Evolutionary conservation across 1,140 invertebrate species (phyloP).

Genomic region (Penaeus chinensis): DNA sequence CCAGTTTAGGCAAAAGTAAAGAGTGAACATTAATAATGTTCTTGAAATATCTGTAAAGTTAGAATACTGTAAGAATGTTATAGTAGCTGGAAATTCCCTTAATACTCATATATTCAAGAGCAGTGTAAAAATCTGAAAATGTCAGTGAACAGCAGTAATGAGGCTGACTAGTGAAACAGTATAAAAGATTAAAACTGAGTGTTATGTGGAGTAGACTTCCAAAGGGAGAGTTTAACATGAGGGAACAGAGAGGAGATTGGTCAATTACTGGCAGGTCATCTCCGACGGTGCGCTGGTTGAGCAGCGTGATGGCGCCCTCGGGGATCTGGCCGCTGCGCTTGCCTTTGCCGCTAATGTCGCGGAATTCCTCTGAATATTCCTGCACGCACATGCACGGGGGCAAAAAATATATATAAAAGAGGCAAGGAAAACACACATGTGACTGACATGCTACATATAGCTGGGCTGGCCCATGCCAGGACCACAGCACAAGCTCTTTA

Average conservation of each 20-base stretch:
- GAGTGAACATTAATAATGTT: too few relatives aligned
- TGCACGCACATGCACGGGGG: slow-evolving; percentile 69
- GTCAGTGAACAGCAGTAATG: too few relatives aligned
- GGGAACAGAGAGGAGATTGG: slow-evolving; percentile 68
- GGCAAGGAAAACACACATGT: slow-evolving; percentile 5
- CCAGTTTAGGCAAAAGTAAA: too few relatives aligned
- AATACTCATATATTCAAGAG: too few relatives aligned
- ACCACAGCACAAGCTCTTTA: too few relatives aligned
- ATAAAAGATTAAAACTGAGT: not conserved
- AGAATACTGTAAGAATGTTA: too few relatives aligned
- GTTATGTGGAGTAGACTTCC: not conserved
- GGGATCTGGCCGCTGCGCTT: slow-evolving; percentile 84
- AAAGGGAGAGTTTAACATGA: slow-evolving; percentile 15
- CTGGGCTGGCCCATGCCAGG: too few relatives aligned
- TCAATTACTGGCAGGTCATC: slow-evolving; percentile 92
- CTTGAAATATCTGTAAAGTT: too few relatives aligned
- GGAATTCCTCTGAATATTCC: slow-evolving; percentile 97
- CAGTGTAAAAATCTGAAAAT: too few relatives aligned
- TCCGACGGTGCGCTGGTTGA: slow-evolving; percentile 93
- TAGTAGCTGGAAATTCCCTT: too few relatives aligned
- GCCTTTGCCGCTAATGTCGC: slow-evolving; percentile 88
- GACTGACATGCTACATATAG: not conserved
- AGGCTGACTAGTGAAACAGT: too few relatives aligned
- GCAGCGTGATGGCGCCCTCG: slow-evolving; percentile 92
- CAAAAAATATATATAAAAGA: not conserved